Base-by-base conservation (phyloP, 2,113 vertebrate species). In the Xiphophorus couchianus region DNA sequence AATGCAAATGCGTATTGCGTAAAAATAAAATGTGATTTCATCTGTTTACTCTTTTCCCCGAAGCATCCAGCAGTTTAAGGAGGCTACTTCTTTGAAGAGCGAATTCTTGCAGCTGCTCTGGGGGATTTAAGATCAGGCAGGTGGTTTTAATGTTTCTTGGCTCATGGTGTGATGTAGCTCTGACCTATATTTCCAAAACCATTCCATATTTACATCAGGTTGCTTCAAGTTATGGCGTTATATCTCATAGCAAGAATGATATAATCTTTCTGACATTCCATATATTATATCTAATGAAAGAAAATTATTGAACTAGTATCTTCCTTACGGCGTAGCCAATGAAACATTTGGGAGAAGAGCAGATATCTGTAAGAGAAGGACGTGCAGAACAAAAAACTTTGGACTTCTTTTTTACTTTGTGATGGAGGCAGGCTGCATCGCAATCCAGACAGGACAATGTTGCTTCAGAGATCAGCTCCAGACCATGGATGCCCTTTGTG, bases 71-170 rank as follows among this genome's bases (percentile, higher is more conserved):
- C 44, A 48, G 44, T 19, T 48, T 48, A 48, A 48, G 44, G 30
- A 58, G 11, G 68, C 17, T 58, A 13, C 48, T 17, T 51, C 11
- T 69, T 65, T 27, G n/a, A 65, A 65, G 62, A 51, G 29, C 54
- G 14, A 35, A 29, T 44, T 64, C 28, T 25, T 65, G 30, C 15
- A 60, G 35, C 70, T 31, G 60, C 60, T 62, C 1, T 8, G n/a
- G 61, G 39, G 37, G 4, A 29, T 73, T 44, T 13, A 62, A 22
- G 37, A 48, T 22, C 35, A 25, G 28, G 60, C 71, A 73, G 35
- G 37, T 73, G 71, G 71, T 25, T 44, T 73, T 64, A 29, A 66
- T 74, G 37, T 66, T 70, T 39, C 37, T 25, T 35, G 42, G 19
- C 2, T 69, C 37, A 61, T 5, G 19, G 27, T 64, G 2, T 44